Conservation (phyloP, 2,888 invertebrate genomes). For the Zonitis immaculata region DNA sequence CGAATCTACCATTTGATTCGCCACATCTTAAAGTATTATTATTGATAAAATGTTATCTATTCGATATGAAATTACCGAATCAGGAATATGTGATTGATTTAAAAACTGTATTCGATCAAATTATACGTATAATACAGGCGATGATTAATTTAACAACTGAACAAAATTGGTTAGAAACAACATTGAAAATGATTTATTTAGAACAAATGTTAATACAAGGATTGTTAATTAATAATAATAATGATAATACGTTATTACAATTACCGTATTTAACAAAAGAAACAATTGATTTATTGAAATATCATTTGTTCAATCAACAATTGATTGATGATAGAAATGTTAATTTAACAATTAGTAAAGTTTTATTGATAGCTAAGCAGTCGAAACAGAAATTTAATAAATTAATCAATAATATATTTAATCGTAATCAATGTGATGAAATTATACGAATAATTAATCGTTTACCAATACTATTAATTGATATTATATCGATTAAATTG, state of each 20-base stretch:
- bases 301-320: conserved; percentile 41
- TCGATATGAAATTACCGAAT: conserved; percentile 75
- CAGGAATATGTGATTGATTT: conserved; percentile 95
- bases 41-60: conserved; percentile 90
- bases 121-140: conserved; percentile 92
- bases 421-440: conserved; percentile 28
- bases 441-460: conserved; percentile 35
- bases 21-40: conserved; percentile 93
- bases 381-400: conserved; percentile 14
- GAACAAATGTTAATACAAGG: conserved; percentile 93
- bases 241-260: conserved; percentile 67
- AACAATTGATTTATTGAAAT: conserved; percentile 58
- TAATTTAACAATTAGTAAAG: conserved; percentile 9
- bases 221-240: conserved; percentile 77
- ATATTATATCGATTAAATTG: conserved; percentile 24
- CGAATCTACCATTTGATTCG: conserved; percentile 74
- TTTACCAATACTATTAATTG: conserved; percentile 40
- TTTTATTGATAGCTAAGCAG: conserved; percentile 12
- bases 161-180: conserved; percentile 81
- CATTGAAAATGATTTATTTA: conserved; percentile 69
- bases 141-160: conserved; percentile 94
- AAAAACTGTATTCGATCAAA: conserved; percentile 95
- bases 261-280: conserved; percentile 71
- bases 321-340: neutral
- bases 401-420: conserved; percentile 29